Base-by-base conservation (phyloP, 2,797 vertebrate species). In the Hypotaenidia philippensis region DNA sequence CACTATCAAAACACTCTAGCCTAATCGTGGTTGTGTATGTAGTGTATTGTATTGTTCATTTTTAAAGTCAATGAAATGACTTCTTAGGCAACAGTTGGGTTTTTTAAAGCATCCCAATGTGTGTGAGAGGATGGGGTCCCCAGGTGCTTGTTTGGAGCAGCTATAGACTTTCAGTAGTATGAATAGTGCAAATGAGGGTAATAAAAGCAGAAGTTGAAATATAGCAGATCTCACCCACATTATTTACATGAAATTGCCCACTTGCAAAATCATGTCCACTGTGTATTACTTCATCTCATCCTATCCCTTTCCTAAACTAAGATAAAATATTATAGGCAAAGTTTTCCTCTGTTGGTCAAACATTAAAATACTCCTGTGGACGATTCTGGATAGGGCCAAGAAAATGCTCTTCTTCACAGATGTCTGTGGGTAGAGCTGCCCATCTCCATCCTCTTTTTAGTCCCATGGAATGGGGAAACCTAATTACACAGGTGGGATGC, bases 1-100 rank as follows among this genome's bases (percentile, higher is more conserved):
- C 69, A 86, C 72, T 69, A 65, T 80, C 61, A 87, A 75, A 81
- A 50, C 53, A 13, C 50, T 83, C 57, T 60, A 81, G 68, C 38
- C 61, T 93, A 61, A 90, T 78, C 72, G 55, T 80, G 36, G 41
- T 31, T 57, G 26, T 44, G 31, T 57, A 60, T 56, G n/a, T 64
- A 49, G n/a, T 57, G 31, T 66, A 40, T 66, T 93, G 93, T 66
- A 40, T 66, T 93, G 93, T 83, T 49, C 64, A 36, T 36, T 85
- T 87, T 32, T 18, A 94, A 94, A 90, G 66, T 11, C 52, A 80
- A 89, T 81, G 78, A 96, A 95, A 93, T 89, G 8, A 92, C 52
- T 92, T 75, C 64, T 76, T 64, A 93, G 34, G 66, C 70, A 82
- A 65, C 10, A 47, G 80, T 9, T 68, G 23, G 9, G 17, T 1